Evolutionary conservation across 1,140 invertebrate species (phyloP).

Genomic region (Brachionus calyciflorus): DNA sequence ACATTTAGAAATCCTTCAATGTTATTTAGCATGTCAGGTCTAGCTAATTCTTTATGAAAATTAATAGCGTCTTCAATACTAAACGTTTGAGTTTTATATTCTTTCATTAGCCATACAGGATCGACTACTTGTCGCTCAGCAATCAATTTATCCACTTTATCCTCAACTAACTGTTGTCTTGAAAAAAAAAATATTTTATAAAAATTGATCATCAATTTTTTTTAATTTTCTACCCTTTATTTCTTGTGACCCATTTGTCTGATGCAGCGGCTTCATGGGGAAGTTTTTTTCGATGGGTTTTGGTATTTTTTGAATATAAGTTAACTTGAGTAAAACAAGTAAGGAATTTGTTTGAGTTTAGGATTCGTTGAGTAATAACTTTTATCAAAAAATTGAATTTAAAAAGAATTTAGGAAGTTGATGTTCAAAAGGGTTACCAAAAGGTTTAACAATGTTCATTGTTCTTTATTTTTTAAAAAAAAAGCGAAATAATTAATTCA

Average conservation of each 20-base stretch:
- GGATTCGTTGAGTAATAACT: neutral
- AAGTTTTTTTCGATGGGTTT: constrained; percentile 33
- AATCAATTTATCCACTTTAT: neutral
- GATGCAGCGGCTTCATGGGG: constrained; percentile 25
- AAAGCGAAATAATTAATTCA: constrained; percentile 16
- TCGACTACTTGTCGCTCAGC: constrained; percentile 36
- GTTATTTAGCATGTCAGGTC: constrained; percentile 33
- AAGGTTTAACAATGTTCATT: constrained; percentile 2
- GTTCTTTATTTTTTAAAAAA: constrained; percentile 2
- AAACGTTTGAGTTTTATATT: constrained; percentile 31
- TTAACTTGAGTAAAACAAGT: constrained; percentile 5
- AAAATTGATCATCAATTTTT: neutral
- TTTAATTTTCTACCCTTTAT: neutral
- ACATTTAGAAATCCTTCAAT: neutral
- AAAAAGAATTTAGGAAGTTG: neutral
- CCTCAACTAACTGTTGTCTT: constrained; percentile 12
- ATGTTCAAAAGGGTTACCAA: neutral
- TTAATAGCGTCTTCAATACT: constrained; percentile 22
- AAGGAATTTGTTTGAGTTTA: neutral
- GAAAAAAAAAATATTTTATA: neutral
- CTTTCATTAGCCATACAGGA: constrained; percentile 43
- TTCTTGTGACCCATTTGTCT: constrained; percentile 1
- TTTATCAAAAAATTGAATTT: neutral
- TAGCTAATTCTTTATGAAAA: constrained; percentile 40
- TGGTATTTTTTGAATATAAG: constrained; percentile 44